These are phyloP conservation scores for Zapornia atra DNA, from an alignment of 2,113 vertebrate species.

Conservation along the genomic window DNA sequence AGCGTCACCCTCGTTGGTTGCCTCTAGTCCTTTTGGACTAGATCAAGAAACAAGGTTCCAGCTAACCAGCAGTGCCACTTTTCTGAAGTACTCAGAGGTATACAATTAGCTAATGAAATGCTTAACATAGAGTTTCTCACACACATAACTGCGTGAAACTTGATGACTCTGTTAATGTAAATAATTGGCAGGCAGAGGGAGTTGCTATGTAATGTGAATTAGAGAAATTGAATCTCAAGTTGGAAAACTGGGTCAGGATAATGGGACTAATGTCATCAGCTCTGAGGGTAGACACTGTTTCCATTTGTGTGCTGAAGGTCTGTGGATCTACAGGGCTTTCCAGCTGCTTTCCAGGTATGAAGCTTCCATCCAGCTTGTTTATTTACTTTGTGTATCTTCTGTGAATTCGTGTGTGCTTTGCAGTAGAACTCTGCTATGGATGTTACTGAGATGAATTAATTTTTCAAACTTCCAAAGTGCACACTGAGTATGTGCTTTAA, in stretches of 20 bases:
- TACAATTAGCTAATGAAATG: background rate
- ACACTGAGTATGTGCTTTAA: fast-evolving
- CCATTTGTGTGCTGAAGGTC: background rate
- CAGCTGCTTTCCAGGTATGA: background rate
- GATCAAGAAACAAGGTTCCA: background rate
- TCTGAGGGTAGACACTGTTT: background rate
- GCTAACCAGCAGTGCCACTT: background rate
- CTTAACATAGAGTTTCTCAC: background rate
- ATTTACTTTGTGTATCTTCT: background rate
- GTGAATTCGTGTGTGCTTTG: background rate
- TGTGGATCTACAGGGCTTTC: background rate
- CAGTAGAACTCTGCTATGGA: background rate
- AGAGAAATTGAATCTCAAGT: background rate
- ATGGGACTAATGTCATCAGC: background rate
- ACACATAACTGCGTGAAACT: background rate
- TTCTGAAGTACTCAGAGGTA: background rate
- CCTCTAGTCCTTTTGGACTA: background rate
- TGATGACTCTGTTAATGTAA: background rate
- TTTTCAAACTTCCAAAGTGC: background rate
- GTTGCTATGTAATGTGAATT: background rate
- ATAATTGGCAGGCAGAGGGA: background rate
- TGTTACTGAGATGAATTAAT: background rate
- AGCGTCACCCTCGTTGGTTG: fast-evolving
- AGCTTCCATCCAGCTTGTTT: background rate
- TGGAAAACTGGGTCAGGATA: background rate